phyloP scores from a whole-genome alignment of 2,888 invertebrate species.

The Lithophane semibrunnea region DNA sequence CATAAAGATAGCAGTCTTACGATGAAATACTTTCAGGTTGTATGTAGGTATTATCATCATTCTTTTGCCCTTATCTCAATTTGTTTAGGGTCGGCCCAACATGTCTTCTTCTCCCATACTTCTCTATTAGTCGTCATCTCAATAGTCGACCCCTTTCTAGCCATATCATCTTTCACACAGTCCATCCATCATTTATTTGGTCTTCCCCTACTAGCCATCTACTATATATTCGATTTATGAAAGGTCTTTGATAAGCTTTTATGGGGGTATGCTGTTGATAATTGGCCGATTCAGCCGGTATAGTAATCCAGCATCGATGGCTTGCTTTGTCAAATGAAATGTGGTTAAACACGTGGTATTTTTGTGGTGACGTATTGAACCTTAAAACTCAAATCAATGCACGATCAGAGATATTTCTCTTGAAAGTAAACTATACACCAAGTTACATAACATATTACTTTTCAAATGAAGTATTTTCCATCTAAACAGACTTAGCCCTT shows the following conservation, averaged over 20 bases:
- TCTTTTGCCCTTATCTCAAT: background rate
- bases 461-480: background rate
- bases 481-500: background rate
- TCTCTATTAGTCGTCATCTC: background rate
- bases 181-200: background rate
- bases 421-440: background rate
- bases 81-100: background rate
- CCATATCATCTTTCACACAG: background rate
- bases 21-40: background rate
- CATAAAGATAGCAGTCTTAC: background rate
- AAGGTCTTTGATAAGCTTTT: background rate
- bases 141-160: background rate
- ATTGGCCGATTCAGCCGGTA: background rate
- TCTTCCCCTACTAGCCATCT: background rate
- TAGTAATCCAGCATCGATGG: background rate
- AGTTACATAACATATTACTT: background rate
- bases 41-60: background rate
- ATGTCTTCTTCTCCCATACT: background rate
- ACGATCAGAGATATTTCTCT: background rate
- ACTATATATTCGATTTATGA: background rate
- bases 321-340: background rate
- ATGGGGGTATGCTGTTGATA: background rate
- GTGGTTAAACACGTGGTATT: slow-evolving; percentile 13
- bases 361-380: background rate
- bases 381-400: background rate